Conservation (phyloP, 2,797 vertebrate genomes). For the Salmo trutta region DNA sequence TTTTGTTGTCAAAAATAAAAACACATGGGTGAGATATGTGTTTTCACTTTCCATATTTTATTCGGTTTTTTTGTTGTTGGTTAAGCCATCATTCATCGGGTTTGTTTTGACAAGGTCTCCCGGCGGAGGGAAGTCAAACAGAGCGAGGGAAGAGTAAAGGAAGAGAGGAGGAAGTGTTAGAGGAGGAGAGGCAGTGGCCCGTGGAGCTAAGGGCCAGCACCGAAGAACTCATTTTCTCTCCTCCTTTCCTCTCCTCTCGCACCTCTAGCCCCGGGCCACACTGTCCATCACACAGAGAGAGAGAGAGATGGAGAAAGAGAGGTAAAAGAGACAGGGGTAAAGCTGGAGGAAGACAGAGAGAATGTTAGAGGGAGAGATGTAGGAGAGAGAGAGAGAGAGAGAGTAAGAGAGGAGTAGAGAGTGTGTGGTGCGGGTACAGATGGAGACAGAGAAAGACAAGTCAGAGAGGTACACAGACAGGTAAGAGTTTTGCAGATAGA, state of each 20-base stretch:
- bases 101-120: conserved; percentile 16
- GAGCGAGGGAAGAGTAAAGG: neutral
- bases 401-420: too few relatives aligned
- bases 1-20: neutral
- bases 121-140: neutral
- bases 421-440: too few relatives aligned
- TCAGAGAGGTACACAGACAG: too few relatives aligned
- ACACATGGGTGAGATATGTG: neutral
- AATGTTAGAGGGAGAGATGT: neutral
- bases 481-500: too few relatives aligned
- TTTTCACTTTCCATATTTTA: neutral
- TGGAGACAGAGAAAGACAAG: neutral
- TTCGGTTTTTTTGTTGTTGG: neutral
- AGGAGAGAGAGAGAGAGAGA: neutral
- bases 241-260: neutral
- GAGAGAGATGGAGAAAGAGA: too few relatives aligned
- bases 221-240: conserved; percentile 24
- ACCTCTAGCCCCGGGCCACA: conserved; percentile 23
- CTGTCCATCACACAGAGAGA: conserved; percentile 27
- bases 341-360: neutral
- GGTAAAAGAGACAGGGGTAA: neutral
- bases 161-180: conserved; percentile 6
- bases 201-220: conserved; percentile 15
- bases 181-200: conserved; percentile 7
- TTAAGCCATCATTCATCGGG: conserved; percentile 7